Conservation (phyloP, 2,113 vertebrate genomes). For the Thunnus thynnus region DNA sequence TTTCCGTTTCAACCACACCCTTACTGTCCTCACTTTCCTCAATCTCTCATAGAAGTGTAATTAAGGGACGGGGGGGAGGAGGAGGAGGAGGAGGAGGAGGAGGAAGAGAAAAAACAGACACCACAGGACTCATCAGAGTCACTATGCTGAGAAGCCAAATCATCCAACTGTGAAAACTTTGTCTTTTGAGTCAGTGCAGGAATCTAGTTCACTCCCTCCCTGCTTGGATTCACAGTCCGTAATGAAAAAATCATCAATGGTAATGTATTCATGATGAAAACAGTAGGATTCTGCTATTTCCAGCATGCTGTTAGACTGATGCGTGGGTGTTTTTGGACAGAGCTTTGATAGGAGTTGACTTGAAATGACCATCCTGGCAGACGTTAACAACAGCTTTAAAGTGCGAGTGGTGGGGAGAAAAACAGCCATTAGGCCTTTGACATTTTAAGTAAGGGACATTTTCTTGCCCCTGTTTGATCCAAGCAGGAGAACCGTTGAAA, state of each 20-base stretch:
- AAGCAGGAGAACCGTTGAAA: constrained; percentile 34
- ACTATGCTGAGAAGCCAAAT: constrained; percentile 59
- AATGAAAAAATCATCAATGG: constrained; percentile 60
- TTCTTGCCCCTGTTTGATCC: constrained; percentile 42
- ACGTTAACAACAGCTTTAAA: constrained; percentile 28
- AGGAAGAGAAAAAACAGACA: constrained; percentile 31
- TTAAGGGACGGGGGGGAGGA: constrained; percentile 60
- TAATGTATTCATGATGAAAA: constrained; percentile 59
- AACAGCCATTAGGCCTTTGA: constrained; percentile 47
- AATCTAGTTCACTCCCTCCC: constrained; percentile 27
- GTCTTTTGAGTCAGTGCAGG: constrained; percentile 59
- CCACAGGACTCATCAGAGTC: constrained; percentile 54
- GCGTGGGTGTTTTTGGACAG: constrained; percentile 6
- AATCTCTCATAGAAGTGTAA: constrained; percentile 63
- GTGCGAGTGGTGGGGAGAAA: constrained; percentile 13
- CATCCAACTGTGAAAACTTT: constrained; percentile 72
- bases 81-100: constrained; percentile 2
- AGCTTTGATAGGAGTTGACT: constrained; percentile 38
- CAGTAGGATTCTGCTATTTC: constrained; percentile 36
- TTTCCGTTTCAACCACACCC: constrained; percentile 67
- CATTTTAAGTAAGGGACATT: constrained; percentile 42
- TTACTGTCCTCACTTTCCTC: constrained; percentile 38
- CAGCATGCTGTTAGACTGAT: constrained; percentile 18
- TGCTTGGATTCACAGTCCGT: constrained; percentile 9
- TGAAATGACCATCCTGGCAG: constrained; percentile 37